A percentile compares a stretch with the other conserved stretches of the same genome.
Evolutionary conservation across 2,113 vertebrate genomes (phyloP).

Genomic region (Anguilla japonica): DNA sequence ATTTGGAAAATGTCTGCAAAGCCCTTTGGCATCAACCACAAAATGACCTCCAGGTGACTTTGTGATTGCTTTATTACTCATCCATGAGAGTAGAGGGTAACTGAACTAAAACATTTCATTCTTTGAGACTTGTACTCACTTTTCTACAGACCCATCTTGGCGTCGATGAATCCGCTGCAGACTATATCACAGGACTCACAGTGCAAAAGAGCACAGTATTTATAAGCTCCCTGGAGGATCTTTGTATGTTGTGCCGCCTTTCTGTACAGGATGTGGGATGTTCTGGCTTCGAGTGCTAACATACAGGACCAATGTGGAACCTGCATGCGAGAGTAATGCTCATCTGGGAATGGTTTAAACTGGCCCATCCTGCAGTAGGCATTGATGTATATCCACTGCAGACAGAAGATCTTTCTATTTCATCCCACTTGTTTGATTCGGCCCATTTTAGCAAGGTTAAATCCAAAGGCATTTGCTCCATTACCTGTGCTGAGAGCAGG

Average conservation of each 20-base stretch:
- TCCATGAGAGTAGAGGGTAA: too few relatives aligned
- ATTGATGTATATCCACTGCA: conserved; percentile 9
- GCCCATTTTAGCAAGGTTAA: conserved; percentile 16
- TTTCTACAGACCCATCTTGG: neutral
- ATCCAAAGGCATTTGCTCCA: neutral
- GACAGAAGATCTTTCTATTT: neutral
- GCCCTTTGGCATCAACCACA: neutral
- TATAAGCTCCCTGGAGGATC: conserved; percentile 26
- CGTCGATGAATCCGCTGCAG: neutral
- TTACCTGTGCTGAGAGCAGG: conserved; percentile 28
- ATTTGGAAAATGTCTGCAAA: neutral
- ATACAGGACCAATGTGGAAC: neutral
- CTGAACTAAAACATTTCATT: too few relatives aligned
- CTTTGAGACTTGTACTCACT: conserved; percentile 20
- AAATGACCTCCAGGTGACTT: too few relatives aligned
- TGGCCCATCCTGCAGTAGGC: neutral
- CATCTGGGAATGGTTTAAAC: neutral
- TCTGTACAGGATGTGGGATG: neutral
- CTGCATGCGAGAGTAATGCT: neutral
- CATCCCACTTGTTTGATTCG: neutral
- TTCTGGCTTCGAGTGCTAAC: neutral
- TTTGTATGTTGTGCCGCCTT: neutral
- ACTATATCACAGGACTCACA: neutral
- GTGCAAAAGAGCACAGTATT: conserved; percentile 48
- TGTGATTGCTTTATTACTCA: too few relatives aligned